Evolutionary conservation across 2,797 vertebrate genomes (phyloP), one percentile per base, ranked within the genome.

Genomic region (Rhinophrynus dorsalis): DNA sequence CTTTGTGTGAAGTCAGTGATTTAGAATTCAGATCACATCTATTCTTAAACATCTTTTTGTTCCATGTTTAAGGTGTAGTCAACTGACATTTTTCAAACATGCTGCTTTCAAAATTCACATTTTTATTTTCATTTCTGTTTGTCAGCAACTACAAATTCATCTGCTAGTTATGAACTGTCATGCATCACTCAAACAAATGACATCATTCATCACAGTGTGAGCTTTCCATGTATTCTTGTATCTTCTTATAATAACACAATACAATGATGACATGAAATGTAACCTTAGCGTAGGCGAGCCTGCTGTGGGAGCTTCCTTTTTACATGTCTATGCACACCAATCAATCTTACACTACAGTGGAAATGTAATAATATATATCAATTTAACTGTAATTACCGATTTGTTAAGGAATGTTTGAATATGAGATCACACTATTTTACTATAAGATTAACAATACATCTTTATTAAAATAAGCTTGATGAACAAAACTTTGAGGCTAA

Each of bases 321-420:
- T 40, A 38, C 26, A 61, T 61, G 57, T 11, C 9, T 26, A 8
- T 18, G 47, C 67, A 60, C 67, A 52, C 56, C 48, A 58, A 68
- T 68, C 59, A 68, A 52, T 33, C 48, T 15, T 3, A 26, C 15
- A 47, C 13, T 42, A 44, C 26, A 24, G 27, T 44, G 30, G 20
- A 24, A 44, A 17, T 52, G 21, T 18, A 20, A 15, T 52, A 18
- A 42, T 26, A 54, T 17, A 21, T 15, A 3, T n/a, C n/a, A n/a
- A n/a, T n/a, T n/a, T n/a, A n/a, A n/a, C n/a, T n/a, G n/a, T n/a
- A n/a, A n/a, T n/a, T n/a, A n/a, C n/a, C n/a, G n/a, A n/a, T n/a
- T n/a, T n/a, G n/a, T n/a, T n/a, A n/a, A n/a, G n/a, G n/a, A n/a
- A n/a, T n/a, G n/a, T n/a, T n/a, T n/a, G n/a, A n/a, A n/a, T n/a